Evolutionary conservation across 2,113 vertebrate genomes (phyloP), one percentile per base, ranked within the genome.

Genomic region (Anguilla rostrata): DNA sequence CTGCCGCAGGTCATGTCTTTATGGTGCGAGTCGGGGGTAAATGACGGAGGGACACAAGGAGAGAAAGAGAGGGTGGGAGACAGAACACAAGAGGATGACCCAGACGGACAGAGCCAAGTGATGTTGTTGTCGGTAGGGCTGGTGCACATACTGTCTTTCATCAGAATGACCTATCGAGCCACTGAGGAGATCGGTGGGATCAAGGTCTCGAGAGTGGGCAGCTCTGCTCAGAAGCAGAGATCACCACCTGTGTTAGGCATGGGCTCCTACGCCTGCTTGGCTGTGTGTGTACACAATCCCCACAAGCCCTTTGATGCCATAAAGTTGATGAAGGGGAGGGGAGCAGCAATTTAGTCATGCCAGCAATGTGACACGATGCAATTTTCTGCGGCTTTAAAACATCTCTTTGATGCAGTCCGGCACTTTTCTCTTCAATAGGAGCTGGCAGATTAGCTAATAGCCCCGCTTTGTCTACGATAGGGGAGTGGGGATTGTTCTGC

Each of bases 381-480:
- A 41, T 80, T 78, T 80, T 41, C 9, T 20, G 39, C 78, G 1
- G 15, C 39, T 80, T 20, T 40, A 80, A 41, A 80, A 41, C 78
- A 80, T 12, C 4, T 12, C 34, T 16, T 1, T 22, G 16, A 40
- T 80, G 20, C 78, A 39, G 14, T 80, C 14, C 15, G 41, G 78
- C 20, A 15, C 78, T 40, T 80, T 80, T 39, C 39, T 80, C 78
- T 80, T 80, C 78, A 80, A 29, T 40, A 20, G 40, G 46, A 49
- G 43, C 39, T 82, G 43, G 34, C 81, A 82, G 81, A 82, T 49
- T 82, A 82, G 81, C 81, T 56, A 82, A 82, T 29, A 82, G 41
- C 81, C 53, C 81, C 46, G 46, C 46, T 53, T 82, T 40, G 81
- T 43, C 41, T 29, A 20, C 16, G 18, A 53, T 40, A 7, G 26